phyloP scores from a whole-genome alignment of 2,888 invertebrate genomes.

The Iphiclides podalirius region DNA sequence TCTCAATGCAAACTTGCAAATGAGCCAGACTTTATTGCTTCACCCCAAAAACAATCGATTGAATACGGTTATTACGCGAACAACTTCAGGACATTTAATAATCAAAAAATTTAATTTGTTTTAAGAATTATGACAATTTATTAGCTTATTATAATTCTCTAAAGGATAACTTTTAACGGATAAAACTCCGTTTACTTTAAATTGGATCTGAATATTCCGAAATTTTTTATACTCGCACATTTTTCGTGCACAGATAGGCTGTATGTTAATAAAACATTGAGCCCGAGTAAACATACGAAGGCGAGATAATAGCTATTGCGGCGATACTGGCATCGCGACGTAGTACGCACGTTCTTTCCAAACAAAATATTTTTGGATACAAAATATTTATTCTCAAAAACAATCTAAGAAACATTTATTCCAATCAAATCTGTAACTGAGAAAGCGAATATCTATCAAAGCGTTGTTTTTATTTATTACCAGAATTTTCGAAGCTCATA shows the following conservation, averaged over 20 bases:
- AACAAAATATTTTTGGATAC: conserved; percentile 25
- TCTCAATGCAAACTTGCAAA: conserved; percentile 10
- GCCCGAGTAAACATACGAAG: conserved; percentile 48
- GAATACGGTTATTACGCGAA: neutral
- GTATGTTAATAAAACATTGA: conserved; percentile 51
- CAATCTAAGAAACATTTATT: too few relatives aligned
- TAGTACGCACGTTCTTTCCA: conserved; percentile 17
- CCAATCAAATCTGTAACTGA: too few relatives aligned
- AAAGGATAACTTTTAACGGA: too few relatives aligned
- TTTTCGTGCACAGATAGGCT: conserved; percentile 30
- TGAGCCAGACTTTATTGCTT: conserved; percentile 4
- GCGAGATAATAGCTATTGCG: conserved; percentile 46
- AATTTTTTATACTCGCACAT: conserved; percentile 40
- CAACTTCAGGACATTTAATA: neutral
- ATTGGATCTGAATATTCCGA: conserved; percentile 47
- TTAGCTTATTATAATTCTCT: too few relatives aligned
- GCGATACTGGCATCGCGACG: conserved; percentile 33
- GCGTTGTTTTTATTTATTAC: too few relatives aligned
- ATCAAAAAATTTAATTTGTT: too few relatives aligned
- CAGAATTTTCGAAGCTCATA: too few relatives aligned
- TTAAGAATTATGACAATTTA: too few relatives aligned
- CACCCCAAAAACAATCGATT: conserved; percentile 2
- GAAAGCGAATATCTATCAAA: too few relatives aligned
- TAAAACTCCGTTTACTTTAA: too few relatives aligned
- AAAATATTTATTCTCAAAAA: conserved; percentile 13